These are phyloP conservation scores for Trachurus trachurus DNA, from an alignment of 2,797 vertebrate species.

Conservation along the genomic window DNA sequence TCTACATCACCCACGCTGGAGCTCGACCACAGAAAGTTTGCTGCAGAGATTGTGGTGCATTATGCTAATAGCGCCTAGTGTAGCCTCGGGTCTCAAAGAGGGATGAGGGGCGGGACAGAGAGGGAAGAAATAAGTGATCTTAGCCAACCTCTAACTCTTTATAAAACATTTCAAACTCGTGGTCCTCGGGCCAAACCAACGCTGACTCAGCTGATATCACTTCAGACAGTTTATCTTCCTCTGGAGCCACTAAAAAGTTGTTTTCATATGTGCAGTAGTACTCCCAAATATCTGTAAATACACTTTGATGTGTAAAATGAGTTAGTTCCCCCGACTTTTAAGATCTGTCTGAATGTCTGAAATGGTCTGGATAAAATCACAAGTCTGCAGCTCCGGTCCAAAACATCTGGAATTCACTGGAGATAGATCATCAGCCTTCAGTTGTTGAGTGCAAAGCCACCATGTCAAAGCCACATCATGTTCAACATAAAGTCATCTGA, in stretches of 20 bases:
- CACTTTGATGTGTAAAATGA: not conserved
- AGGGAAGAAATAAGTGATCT: too few relatives aligned
- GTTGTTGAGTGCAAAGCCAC: constrained; percentile 55
- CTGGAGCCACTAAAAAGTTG: not conserved
- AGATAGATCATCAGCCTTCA: constrained; percentile 37
- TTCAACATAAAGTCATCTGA: constrained; percentile 48
- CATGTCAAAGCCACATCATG: constrained; percentile 48
- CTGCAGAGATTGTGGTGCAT: not conserved
- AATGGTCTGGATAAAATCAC: constrained; percentile 12
- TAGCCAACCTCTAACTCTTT: too few relatives aligned
- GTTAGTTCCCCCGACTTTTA: not conserved
- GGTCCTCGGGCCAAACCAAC: not conserved
- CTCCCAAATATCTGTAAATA: not conserved
- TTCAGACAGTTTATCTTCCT: not conserved
- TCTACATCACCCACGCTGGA: not conserved
- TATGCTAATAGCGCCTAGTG: not conserved
- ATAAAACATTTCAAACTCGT: not conserved
- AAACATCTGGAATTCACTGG: constrained; percentile 37
- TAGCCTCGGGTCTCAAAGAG: not conserved
- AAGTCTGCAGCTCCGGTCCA: constrained; percentile 32
- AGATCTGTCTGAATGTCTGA: not conserved
- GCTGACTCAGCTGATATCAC: not conserved
- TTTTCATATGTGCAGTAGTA: not conserved
- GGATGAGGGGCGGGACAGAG: not conserved
- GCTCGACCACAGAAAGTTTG: too few relatives aligned